These are phyloP conservation scores for Yponomeuta sedellus DNA, from an alignment of 2,888 invertebrate genomes.

Conservation along the genomic window DNA sequence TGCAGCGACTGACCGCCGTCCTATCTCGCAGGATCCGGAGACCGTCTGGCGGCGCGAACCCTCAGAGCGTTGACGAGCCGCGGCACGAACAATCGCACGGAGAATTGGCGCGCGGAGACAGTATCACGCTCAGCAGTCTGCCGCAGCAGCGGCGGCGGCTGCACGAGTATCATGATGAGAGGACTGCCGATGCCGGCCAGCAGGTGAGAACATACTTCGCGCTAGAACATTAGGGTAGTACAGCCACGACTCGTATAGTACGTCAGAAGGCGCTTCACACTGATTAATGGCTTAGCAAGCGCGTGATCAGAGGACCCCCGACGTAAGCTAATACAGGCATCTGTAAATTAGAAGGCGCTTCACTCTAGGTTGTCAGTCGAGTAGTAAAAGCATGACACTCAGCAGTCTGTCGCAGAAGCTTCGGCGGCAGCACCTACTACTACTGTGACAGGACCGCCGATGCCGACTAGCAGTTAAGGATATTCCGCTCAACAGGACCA, in stretches of 20 bases:
- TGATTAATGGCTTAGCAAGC: no score
- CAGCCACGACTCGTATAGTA: no score
- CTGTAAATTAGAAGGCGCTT: no score
- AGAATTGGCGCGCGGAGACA: constrained; percentile 43
- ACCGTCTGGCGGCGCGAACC: not conserved
- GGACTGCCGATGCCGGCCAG: constrained; percentile 26
- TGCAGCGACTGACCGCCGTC: no score
- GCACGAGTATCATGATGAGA: constrained; percentile 21
- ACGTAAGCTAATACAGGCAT: no score
- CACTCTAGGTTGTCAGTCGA: no score
- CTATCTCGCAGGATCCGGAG: not conserved
- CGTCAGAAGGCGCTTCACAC: no score
- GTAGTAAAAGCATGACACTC: constrained; percentile 15
- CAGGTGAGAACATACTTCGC: constrained; percentile 32
- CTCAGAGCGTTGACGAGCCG: not conserved
- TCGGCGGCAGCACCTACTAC: constrained; percentile 20
- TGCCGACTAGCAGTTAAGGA: constrained; percentile 39
- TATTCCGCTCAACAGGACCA: no score
- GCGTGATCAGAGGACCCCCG: no score
- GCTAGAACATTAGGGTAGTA: not conserved
- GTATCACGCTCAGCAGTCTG: constrained; percentile 19
- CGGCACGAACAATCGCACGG: constrained; percentile 32
- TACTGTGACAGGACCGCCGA: constrained; percentile 19
- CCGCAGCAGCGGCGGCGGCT: constrained; percentile 34
- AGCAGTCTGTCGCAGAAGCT: constrained; percentile 36